A percentile compares a stretch with the other conserved stretches of the same genome.
Conservation (phyloP, 2,113 vertebrate species). For the Pterophyllum scalare region DNA sequence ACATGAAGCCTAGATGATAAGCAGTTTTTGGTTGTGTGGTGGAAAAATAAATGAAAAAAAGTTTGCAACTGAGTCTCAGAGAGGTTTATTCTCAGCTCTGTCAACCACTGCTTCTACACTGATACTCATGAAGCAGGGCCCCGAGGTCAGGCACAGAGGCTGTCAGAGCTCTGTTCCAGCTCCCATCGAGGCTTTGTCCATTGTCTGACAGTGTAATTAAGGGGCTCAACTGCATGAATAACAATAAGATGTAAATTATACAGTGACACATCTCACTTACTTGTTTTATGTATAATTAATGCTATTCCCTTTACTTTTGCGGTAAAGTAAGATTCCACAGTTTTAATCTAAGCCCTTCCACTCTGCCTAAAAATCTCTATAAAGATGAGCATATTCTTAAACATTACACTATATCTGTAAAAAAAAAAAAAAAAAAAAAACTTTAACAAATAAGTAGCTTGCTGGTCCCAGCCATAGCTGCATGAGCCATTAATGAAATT, state of each 20-base stretch:
- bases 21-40: slow-evolving; percentile 45
- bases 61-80: slow-evolving; percentile 27
- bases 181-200: slow-evolving; percentile 42
- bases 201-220: slow-evolving; percentile 73
- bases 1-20: slow-evolving; percentile 56
- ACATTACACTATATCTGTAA: slow-evolving; percentile 27
- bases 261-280: slow-evolving; percentile 54
- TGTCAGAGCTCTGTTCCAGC: slow-evolving; percentile 48
- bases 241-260: slow-evolving; percentile 74
- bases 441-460: slow-evolving; percentile 13
- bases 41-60: slow-evolving; percentile 51
- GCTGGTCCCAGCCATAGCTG: slow-evolving; percentile 6
- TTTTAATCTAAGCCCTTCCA: slow-evolving; percentile 36
- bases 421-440: slow-evolving; percentile 16
- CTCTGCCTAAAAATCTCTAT: background rate
- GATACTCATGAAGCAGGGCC: slow-evolving; percentile 11
- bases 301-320: background rate
- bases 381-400: slow-evolving; percentile 32
- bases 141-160: slow-evolving; percentile 42
- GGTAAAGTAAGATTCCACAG: slow-evolving; percentile 15
- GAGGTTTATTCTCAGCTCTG: slow-evolving; percentile 45
- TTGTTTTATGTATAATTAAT: slow-evolving; percentile 61
- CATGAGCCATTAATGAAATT: slow-evolving; percentile 64
- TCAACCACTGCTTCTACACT: slow-evolving; percentile 26
- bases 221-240: slow-evolving; percentile 49